Evolutionary conservation across 1,140 invertebrate genomes (phyloP).

Genomic region (Drosophila nasuta): DNA sequence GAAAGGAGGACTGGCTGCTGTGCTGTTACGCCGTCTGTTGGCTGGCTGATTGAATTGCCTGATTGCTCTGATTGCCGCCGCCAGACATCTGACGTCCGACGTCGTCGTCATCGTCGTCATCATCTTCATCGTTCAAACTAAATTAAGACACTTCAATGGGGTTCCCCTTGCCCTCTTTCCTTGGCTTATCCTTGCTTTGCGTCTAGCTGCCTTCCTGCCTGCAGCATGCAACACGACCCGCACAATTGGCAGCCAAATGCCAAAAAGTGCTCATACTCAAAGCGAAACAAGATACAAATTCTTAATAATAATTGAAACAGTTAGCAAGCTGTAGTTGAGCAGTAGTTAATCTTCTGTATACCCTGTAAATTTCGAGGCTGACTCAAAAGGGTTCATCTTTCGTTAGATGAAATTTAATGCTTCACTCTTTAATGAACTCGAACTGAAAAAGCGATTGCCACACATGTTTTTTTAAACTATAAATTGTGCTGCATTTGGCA

Average conservation of each 20-base stretch:
- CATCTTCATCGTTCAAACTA: slow-evolving; percentile 69
- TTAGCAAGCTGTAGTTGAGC: neutral
- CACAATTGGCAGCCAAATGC: slow-evolving; percentile 24
- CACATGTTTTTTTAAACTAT: too few species aligned
- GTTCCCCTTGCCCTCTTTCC: neutral
- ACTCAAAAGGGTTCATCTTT: too few species aligned
- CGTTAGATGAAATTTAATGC: too few species aligned
- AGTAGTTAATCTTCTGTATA: neutral
- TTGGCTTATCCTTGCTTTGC: too few species aligned
- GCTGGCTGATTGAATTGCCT: slow-evolving; percentile 78
- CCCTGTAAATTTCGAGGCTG: neutral
- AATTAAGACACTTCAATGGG: slow-evolving; percentile 54
- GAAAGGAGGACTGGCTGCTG: neutral
- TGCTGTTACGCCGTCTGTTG: slow-evolving; percentile 29
- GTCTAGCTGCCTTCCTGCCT: neutral
- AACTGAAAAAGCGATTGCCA: too few species aligned
- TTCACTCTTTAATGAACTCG: too few species aligned
- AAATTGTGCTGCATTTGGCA: too few species aligned
- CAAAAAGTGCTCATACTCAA: slow-evolving; percentile 6
- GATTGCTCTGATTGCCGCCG: slow-evolving; percentile 78
- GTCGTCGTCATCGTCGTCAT: slow-evolving; percentile 34
- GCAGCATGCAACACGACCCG: slow-evolving; percentile 8
- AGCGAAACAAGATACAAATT: neutral
- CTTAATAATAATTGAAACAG: slow-evolving; percentile 14
- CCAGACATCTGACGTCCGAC: slow-evolving; percentile 62